phyloP scores from a whole-genome alignment of 35 echinoderm and acorn worm species.

The Chiridota heheva region DNA sequence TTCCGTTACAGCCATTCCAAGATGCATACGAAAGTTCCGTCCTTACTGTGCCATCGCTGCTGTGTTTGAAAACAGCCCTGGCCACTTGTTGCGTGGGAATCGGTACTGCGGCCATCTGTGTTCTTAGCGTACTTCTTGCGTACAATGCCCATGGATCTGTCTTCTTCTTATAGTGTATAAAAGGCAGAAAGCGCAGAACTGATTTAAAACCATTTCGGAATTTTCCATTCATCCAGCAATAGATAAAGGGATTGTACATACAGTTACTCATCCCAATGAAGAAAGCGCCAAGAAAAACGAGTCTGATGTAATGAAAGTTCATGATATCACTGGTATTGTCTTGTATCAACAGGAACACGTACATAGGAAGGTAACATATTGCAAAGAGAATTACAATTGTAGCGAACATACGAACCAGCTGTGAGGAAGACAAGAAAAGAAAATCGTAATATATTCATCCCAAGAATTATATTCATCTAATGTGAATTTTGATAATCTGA shows the following conservation, averaged over 20 bases:
- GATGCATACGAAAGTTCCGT: no score
- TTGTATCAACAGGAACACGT: slow-evolving; percentile 20
- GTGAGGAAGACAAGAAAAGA: slow-evolving; percentile 3
- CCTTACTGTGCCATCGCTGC: no score
- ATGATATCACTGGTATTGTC: slow-evolving; percentile 20
- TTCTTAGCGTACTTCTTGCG: slow-evolving; percentile 20
- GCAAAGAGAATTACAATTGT: slow-evolving; percentile 38
- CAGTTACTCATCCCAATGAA: slow-evolving; percentile 55
- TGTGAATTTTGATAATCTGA: no score
- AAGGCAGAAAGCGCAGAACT: slow-evolving; percentile 41
- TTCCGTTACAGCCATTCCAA: no score
- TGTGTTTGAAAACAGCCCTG: no score
- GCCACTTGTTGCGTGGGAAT: no score
- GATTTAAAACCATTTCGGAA: slow-evolving; percentile 50
- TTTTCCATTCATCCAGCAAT: slow-evolving; percentile 47
- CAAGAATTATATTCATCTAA: no score
- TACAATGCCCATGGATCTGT: slow-evolving; percentile 17
- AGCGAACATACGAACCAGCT: slow-evolving; percentile 56
- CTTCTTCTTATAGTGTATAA: not conserved
- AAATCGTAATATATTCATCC: no score
- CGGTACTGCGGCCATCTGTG: no score
- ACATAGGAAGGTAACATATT: slow-evolving; percentile 44
- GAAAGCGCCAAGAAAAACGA: slow-evolving; percentile 19
- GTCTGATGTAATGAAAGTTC: slow-evolving; percentile 10
- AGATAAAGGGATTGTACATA: slow-evolving; percentile 50